These are phyloP conservation scores for Epinotia nisella DNA, from an alignment of 2,888 invertebrate species.

Conservation along the genomic window DNA sequence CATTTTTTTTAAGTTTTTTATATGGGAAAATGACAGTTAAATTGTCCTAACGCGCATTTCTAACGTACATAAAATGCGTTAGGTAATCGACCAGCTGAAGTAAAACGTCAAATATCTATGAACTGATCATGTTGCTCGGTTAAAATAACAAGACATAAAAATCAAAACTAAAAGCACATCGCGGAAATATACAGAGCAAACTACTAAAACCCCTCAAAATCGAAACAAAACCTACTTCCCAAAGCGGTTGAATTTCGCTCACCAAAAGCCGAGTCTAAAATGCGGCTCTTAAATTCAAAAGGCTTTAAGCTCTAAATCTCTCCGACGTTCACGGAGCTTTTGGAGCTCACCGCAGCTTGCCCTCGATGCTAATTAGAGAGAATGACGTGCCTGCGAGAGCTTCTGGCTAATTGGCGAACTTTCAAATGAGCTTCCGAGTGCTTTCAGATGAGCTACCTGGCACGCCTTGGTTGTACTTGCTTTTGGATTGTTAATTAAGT, in stretches of 20 bases:
- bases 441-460: neutral
- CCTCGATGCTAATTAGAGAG: constrained; percentile 31
- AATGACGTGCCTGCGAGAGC: constrained; percentile 6
- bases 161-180: neutral
- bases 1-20: too few species aligned
- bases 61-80: too few species aligned
- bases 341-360: constrained; percentile 28
- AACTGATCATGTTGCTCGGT: too few species aligned
- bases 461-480: neutral
- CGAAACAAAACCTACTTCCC: neutral
- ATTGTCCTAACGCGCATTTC: too few species aligned
- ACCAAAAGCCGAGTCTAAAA: constrained; percentile 2
- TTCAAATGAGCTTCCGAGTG: constrained; percentile 7
- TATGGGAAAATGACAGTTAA: too few species aligned
- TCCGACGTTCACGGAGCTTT: constrained; percentile 9
- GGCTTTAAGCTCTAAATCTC: constrained; percentile 34
- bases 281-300: constrained; percentile 14
- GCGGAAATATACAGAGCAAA: neutral
- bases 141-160: too few species aligned
- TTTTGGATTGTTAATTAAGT: neutral
- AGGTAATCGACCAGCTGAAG: too few species aligned
- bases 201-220: neutral
- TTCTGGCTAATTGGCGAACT: constrained; percentile 22
- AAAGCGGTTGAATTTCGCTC: constrained; percentile 16
- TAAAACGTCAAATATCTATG: too few species aligned